Percentiles rank a stretch among this genome's conserved stretches.
Evolutionary conservation across 2,113 vertebrate species (phyloP).

Genomic region (Neolamprologus modestus): DNA sequence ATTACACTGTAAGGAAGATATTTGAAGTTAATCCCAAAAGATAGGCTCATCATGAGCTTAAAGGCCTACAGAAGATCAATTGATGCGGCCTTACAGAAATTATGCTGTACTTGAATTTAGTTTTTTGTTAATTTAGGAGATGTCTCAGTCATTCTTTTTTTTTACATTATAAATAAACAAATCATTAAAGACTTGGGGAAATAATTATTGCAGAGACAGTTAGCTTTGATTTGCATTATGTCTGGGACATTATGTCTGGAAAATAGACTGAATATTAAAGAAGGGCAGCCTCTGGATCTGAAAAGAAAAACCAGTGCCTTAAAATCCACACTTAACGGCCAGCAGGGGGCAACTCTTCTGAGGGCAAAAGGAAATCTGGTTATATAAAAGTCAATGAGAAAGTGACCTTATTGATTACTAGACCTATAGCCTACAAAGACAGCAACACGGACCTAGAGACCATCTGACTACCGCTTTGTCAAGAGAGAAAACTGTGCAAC

Average conservation of each 20-base stretch:
- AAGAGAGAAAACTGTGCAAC: background rate
- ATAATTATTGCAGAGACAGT: background rate
- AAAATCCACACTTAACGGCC: background rate
- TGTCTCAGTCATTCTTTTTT: background rate
- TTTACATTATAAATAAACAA: background rate
- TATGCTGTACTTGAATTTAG: constrained; percentile 24
- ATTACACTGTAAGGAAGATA: constrained; percentile 60
- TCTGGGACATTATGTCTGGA: background rate
- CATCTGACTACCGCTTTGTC: background rate
- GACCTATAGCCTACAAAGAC: background rate
- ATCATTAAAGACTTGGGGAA: background rate
- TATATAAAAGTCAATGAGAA: background rate
- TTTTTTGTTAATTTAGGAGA: constrained; percentile 17
- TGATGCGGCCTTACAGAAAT: constrained; percentile 35
- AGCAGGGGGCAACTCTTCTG: background rate
- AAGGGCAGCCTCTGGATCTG: background rate
- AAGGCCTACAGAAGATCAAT: constrained; percentile 37
- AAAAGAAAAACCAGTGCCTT: background rate
- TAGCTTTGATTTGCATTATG: background rate
- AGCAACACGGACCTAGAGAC: background rate
- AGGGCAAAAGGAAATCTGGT: background rate
- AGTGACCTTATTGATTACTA: background rate
- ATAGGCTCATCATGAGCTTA: constrained; percentile 58
- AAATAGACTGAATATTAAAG: background rate
- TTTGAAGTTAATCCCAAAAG: constrained; percentile 55